These are phyloP conservation scores for Lordiphosa fenestrarum DNA, from an alignment of 2,888 invertebrate species.

Conservation along the genomic window DNA sequence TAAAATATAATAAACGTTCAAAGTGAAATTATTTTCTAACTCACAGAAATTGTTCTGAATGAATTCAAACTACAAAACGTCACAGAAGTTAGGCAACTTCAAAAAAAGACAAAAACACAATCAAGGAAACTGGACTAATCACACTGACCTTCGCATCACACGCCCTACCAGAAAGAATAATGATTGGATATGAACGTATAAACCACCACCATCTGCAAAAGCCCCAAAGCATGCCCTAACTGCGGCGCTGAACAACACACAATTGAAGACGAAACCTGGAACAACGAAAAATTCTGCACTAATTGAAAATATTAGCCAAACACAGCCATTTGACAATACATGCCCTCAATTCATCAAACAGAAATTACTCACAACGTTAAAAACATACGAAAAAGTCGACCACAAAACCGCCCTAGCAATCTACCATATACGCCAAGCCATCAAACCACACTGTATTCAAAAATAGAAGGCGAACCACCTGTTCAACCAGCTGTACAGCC, in stretches of 20 bases:
- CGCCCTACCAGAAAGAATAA: slow-evolving; percentile 5
- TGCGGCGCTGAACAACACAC: too few relatives aligned
- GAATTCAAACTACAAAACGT: too few relatives aligned
- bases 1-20: not conserved
- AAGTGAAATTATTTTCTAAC: slow-evolving; percentile 2
- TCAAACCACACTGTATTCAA: slow-evolving; percentile 1
- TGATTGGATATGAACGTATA: slow-evolving; percentile 6
- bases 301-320: not conserved
- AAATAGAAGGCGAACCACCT: not conserved
- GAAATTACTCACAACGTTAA: slow-evolving; percentile 15
- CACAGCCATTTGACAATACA: slow-evolving; percentile 6
- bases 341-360: slow-evolving; percentile 13
- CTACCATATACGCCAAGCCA: slow-evolving; percentile 4
- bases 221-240: slow-evolving; percentile 1
- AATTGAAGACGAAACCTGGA: not conserved
- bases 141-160: slow-evolving; percentile 1
- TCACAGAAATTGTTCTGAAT: not conserved
- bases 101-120: slow-evolving; percentile 4
- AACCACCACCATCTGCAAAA: slow-evolving; percentile 4
- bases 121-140: slow-evolving; percentile 9
- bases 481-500: too few relatives aligned
- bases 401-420: slow-evolving; percentile 12
- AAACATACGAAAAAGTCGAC: slow-evolving; percentile 16
- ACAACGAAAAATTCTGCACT: slow-evolving; percentile 6
- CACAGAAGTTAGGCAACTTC: slow-evolving; percentile 6